Percentiles rank a stretch among this genome's conserved stretches.
phyloP scores from a whole-genome alignment of 1,140 invertebrate species.

The Trigoniulus corallinus region DNA sequence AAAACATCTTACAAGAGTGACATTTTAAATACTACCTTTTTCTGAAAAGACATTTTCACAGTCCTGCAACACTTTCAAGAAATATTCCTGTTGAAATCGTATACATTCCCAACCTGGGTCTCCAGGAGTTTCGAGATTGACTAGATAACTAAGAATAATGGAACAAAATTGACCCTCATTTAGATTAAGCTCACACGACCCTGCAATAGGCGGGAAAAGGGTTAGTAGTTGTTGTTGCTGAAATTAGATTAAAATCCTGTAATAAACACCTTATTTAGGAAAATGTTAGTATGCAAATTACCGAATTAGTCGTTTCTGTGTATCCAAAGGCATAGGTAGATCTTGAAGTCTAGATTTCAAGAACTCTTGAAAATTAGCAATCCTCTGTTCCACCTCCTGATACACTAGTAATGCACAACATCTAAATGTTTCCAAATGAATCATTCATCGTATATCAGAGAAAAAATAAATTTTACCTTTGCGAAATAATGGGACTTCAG shows the following conservation, averaged over 20 bases:
- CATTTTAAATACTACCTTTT: background rate
- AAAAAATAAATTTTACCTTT: slow-evolving; percentile 25
- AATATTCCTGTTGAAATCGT: slow-evolving; percentile 51
- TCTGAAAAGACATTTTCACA: slow-evolving; percentile 39
- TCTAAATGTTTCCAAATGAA: no score
- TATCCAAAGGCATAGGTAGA: slow-evolving; percentile 72
- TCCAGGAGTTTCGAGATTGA: slow-evolving; percentile 46
- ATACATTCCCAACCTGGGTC: slow-evolving; percentile 92
- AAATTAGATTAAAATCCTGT: no score
- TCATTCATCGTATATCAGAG: background rate
- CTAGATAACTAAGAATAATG: slow-evolving; percentile 31
- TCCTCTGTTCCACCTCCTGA: slow-evolving; percentile 74
- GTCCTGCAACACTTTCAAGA: slow-evolving; percentile 43
- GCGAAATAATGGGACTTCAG: slow-evolving; percentile 59
- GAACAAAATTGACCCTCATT: slow-evolving; percentile 4
- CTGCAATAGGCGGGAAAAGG: no score
- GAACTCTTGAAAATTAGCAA: slow-evolving; percentile 59
- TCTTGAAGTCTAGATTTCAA: slow-evolving; percentile 66
- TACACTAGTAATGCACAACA: no score
- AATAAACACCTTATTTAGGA: background rate
- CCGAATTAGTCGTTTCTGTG: slow-evolving; percentile 82
- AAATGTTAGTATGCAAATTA: slow-evolving; percentile 18
- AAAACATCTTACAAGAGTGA: background rate
- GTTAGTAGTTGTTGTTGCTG: no score
- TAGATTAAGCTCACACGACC: no score